phyloP scores from a whole-genome alignment of 2,888 invertebrate species.

The Pandemis cinnamomeana region DNA sequence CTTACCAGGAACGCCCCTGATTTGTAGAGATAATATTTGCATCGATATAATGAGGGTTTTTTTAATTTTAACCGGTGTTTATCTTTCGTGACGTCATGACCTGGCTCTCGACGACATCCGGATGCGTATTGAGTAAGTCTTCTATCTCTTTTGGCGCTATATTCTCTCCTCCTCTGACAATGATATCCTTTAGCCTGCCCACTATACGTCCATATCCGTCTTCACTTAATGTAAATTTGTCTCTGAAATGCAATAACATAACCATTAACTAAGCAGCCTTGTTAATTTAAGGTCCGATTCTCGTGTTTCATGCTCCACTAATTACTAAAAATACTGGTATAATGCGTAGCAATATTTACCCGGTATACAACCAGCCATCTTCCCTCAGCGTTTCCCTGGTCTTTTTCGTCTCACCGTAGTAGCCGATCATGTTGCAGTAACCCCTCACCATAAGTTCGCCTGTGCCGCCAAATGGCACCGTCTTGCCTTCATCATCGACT shows the following conservation, averaged over 20 bases:
- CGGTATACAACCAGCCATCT: slow-evolving; percentile 92
- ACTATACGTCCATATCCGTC: slow-evolving; percentile 89
- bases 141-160: slow-evolving; percentile 94
- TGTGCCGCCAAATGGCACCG: slow-evolving; percentile 87
- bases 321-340: too few species aligned
- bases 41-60: too few species aligned
- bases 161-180: slow-evolving; percentile 93
- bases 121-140: slow-evolving; percentile 89
- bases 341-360: slow-evolving; percentile 72
- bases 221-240: slow-evolving; percentile 87
- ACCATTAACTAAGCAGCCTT: not conserved
- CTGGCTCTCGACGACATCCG: slow-evolving; percentile 89
- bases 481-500: slow-evolving; percentile 85
- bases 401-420: slow-evolving; percentile 91
- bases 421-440: slow-evolving; percentile 91
- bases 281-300: not conserved
- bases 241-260: slow-evolving; percentile 73
- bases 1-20: too few species aligned
- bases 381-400: slow-evolving; percentile 87
- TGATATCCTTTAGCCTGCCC: slow-evolving; percentile 91
- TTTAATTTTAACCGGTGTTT: not conserved
- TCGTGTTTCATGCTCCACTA: too few species aligned
- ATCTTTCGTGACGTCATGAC: slow-evolving; percentile 62
- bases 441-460: slow-evolving; percentile 92
- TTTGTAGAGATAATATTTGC: not conserved